A percentile compares a stretch with the other conserved stretches of the same genome.
Evolutionary conservation across 2,888 invertebrate species (phyloP).

Genomic region (Tinea trinotella): DNA sequence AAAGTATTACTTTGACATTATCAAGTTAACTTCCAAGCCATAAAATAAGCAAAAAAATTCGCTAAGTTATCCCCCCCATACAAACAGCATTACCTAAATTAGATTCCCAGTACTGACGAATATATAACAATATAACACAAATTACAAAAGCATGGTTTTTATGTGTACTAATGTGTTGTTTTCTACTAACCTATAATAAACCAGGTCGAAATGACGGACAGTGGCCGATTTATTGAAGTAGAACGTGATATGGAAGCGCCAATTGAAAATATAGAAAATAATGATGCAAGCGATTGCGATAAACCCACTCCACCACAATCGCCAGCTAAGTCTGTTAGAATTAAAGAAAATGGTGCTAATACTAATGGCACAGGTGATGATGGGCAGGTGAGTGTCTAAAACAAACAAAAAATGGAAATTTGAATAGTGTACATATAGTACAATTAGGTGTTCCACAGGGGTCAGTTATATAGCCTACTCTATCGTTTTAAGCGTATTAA

Average conservation of each 20-base stretch:
- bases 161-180: not conserved
- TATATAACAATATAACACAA: no score
- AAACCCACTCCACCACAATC: conserved; percentile 47
- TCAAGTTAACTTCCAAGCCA: no score
- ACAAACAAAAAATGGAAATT: no score
- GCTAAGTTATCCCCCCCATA: no score
- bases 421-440: no score
- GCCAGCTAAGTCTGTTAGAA: conserved; percentile 58
- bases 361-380: conserved; percentile 40
- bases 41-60: no score
- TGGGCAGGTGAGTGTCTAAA: conserved; percentile 43
- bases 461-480: no score
- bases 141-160: not conserved
- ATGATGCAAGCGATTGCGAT: conserved; percentile 27
- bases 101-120: no score
- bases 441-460: no score
- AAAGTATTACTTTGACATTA: no score
- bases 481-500: no score
- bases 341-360: conserved; percentile 59
- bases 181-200: conserved; percentile 51
- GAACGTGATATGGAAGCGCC: conserved; percentile 39
- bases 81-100: not conserved
- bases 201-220: conserved; percentile 68
- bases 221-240: conserved; percentile 68
- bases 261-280: conserved; percentile 23